A percentile compares a stretch with the other conserved stretches of the same genome.
Conservation (phyloP, 2,797 vertebrate genomes). For the Leontopithecus rosalia region DNA sequence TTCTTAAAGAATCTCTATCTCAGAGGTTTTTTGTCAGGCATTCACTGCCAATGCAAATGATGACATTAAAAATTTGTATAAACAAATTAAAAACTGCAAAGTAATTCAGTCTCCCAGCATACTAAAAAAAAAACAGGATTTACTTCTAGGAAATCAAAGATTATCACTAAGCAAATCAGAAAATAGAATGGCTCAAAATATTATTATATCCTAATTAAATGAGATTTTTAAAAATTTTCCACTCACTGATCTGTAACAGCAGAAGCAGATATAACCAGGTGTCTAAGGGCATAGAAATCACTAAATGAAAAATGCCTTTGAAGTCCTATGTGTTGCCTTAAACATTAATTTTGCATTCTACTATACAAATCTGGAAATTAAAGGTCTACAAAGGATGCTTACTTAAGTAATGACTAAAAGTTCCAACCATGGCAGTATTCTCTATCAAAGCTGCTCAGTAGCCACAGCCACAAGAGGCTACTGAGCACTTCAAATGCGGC, state of each 20-base stretch:
- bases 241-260: neutral
- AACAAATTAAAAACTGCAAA: neutral
- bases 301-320: neutral
- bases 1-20: neutral
- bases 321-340: neutral
- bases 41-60: neutral
- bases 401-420: neutral
- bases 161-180: neutral
- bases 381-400: neutral
- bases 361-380: constrained; percentile 5
- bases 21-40: neutral
- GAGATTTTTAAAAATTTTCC: neutral
- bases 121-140: neutral
- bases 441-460: neutral
- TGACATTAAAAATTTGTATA: neutral
- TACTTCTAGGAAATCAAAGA: neutral
- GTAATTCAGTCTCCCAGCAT: neutral
- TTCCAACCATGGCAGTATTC: neutral
- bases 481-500: neutral
- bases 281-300: neutral
- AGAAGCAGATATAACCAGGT: neutral
- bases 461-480: neutral
- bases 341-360: neutral
- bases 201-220: neutral
- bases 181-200: neutral